A percentile compares a stretch with the other conserved stretches of the same genome.
Conservation (phyloP, 2,888 invertebrate genomes). For the Reticulitermes lucifugus region DNA sequence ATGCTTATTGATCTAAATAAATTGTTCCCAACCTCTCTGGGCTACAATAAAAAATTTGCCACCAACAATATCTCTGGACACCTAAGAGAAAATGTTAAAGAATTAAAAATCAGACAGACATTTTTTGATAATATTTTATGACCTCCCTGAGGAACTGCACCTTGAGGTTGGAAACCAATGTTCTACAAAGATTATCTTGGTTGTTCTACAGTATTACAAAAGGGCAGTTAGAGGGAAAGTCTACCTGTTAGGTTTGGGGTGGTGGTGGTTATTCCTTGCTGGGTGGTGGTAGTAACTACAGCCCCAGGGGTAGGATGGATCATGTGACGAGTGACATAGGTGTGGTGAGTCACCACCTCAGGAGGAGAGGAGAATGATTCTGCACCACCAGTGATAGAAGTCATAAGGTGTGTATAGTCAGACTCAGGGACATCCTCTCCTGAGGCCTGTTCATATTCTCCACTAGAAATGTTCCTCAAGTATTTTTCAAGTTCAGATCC, state of each 20-base stretch:
- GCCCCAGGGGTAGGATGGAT: constrained; percentile 47
- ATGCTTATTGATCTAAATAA: neutral
- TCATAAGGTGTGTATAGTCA: constrained; percentile 49
- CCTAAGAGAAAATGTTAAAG: too few relatives aligned
- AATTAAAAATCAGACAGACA: too few relatives aligned
- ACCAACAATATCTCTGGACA: too few relatives aligned
- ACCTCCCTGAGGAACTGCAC: too few relatives aligned
- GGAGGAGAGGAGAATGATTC: constrained; percentile 39
- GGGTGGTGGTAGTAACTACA: constrained; percentile 53
- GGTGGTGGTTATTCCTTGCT: constrained; percentile 52
- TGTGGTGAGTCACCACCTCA: constrained; percentile 47
- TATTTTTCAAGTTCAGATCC: constrained; percentile 51
- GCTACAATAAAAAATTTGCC: neutral
- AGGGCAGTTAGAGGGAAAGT: constrained; percentile 47
- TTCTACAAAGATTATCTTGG: constrained; percentile 22
- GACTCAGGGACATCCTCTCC: constrained; percentile 47
- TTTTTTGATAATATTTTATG: too few relatives aligned
- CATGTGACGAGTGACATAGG: constrained; percentile 50
- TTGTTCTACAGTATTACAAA: constrained; percentile 24
- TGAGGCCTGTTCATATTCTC: constrained; percentile 43
- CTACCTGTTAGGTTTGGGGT: constrained; percentile 55
- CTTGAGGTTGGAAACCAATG: too few relatives aligned
- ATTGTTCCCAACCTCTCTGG: too few relatives aligned
- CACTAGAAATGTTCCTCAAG: constrained; percentile 45
- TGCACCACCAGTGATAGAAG: constrained; percentile 46